These are phyloP conservation scores for Aphis gossypii DNA, from an alignment of 1,140 invertebrate species.

Conservation along the genomic window DNA sequence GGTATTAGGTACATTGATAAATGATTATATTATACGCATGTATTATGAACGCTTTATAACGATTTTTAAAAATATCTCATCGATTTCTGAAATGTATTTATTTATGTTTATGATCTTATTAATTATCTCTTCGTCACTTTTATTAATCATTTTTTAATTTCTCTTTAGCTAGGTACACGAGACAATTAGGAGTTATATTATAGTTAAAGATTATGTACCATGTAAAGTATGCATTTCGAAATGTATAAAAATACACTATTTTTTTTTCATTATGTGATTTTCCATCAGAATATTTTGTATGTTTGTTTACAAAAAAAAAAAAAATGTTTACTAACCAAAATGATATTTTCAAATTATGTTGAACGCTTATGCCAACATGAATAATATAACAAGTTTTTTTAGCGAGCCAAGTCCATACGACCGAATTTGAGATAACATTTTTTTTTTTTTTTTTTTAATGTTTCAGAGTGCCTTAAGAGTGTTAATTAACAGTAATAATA, in stretches of 20 bases:
- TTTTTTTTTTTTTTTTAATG: not conserved
- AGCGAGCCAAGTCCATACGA: conserved; percentile 20
- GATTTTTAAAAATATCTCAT: not conserved
- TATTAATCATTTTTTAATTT: not conserved
- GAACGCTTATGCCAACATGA: not conserved
- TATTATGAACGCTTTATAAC: not conserved
- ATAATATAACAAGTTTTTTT: not conserved
- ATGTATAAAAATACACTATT: not conserved
- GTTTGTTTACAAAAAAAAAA: conserved; percentile 5
- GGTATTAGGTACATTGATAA: not conserved
- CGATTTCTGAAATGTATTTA: not conserved
- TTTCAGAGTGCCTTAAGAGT: conserved; percentile 48
- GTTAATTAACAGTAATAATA: conserved; percentile 26
- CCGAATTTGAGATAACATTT: conserved; percentile 34
- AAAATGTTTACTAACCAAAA: not conserved
- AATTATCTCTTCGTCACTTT: not conserved
- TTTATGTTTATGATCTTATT: not conserved
- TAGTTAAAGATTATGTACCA: not conserved
- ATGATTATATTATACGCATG: not conserved
- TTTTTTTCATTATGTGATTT: not conserved
- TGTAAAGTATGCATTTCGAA: not conserved
- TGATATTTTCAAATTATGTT: not conserved
- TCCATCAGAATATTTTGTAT: conserved; percentile 1
- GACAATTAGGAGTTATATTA: not conserved
- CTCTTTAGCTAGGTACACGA: not conserved